A percentile compares a stretch with the other conserved stretches of the same genome.
These are phyloP conservation scores for Drosophila prosaltans DNA, from an alignment of 1,140 invertebrate genomes.

Conservation along the genomic window DNA sequence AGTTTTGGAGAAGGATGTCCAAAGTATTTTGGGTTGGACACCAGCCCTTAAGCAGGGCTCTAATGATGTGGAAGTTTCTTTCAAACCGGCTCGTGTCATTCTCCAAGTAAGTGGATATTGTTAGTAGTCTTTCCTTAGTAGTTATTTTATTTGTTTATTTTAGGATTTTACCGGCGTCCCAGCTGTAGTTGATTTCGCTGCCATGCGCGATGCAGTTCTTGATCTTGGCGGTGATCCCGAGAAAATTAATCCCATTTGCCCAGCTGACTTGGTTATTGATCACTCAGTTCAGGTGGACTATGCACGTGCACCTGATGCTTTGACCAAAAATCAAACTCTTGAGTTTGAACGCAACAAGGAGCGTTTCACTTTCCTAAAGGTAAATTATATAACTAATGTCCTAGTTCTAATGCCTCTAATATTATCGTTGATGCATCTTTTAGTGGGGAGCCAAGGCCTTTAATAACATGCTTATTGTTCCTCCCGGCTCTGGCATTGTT, in stretches of 20 bases:
- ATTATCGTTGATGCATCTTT: constrained; percentile 47
- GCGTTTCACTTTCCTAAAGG: constrained; percentile 96
- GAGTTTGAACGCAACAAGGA: constrained; percentile 99
- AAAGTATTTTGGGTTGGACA: constrained; percentile 96
- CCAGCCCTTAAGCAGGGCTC: constrained; percentile 86
- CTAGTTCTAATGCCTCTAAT: not conserved
- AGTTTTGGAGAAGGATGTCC: constrained; percentile 92
- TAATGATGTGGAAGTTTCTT: constrained; percentile 95
- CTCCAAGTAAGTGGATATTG: constrained; percentile 88
- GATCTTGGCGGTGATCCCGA: constrained; percentile 93
- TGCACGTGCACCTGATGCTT: constrained; percentile 92
- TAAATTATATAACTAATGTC: constrained; percentile 8
- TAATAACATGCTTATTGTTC: constrained; percentile 98
- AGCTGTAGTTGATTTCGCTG: constrained; percentile 99
- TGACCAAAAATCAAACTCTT: constrained; percentile 96
- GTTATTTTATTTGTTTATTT: not conserved
- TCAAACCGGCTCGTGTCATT: constrained; percentile 97
- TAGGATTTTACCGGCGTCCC: constrained; percentile 98
- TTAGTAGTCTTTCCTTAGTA: not conserved
- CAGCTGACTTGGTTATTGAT: constrained; percentile 98
- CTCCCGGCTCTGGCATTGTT: constrained; percentile 98
- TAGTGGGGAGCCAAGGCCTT: constrained; percentile 98
- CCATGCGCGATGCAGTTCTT: constrained; percentile 98
- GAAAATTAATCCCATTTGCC: constrained; percentile 98
- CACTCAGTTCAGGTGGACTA: constrained; percentile 99